phyloP scores from a whole-genome alignment of 2,888 invertebrate genomes.

The Campoplex capitator region DNA sequence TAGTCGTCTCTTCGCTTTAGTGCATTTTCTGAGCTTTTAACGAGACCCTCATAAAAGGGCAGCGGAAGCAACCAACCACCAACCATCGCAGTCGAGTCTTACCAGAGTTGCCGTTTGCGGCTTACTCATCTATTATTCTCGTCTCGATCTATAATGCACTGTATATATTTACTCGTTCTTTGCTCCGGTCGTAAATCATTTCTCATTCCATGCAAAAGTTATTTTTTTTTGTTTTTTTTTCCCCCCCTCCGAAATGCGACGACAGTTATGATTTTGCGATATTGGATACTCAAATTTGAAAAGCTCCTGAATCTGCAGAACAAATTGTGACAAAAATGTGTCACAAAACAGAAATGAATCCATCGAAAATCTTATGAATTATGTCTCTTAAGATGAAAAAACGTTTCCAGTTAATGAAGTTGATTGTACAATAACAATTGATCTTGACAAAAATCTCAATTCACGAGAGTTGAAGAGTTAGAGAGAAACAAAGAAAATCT shows the following conservation, averaged over 20 bases:
- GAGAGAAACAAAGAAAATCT: not conserved
- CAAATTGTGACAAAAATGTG: not conserved
- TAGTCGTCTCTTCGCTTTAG: slow-evolving; percentile 70
- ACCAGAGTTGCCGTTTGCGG: slow-evolving; percentile 51
- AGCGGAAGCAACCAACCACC: slow-evolving; percentile 49
- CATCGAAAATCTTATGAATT: not conserved
- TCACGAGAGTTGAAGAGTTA: not conserved
- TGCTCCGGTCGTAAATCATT: not conserved
- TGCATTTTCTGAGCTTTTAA: slow-evolving; percentile 80
- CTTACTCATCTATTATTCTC: slow-evolving; percentile 50
- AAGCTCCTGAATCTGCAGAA: not conserved
- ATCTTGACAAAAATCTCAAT: not conserved
- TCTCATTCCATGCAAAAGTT: not conserved
- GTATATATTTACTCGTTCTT: slow-evolving; percentile 15
- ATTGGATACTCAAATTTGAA: not conserved
- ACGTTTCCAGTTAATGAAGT: not conserved
- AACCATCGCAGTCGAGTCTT: slow-evolving; percentile 38
- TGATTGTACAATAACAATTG: not conserved
- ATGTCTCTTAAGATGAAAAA: not conserved
- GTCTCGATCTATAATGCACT: slow-evolving; percentile 43
- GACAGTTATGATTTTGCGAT: not conserved
- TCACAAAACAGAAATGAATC: not conserved
- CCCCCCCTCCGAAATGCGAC: not conserved
- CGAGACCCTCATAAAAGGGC: slow-evolving; percentile 76
- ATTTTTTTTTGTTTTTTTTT: not conserved